Conservation (phyloP, 1,140 invertebrate genomes). For the Ceratina australensis region DNA sequence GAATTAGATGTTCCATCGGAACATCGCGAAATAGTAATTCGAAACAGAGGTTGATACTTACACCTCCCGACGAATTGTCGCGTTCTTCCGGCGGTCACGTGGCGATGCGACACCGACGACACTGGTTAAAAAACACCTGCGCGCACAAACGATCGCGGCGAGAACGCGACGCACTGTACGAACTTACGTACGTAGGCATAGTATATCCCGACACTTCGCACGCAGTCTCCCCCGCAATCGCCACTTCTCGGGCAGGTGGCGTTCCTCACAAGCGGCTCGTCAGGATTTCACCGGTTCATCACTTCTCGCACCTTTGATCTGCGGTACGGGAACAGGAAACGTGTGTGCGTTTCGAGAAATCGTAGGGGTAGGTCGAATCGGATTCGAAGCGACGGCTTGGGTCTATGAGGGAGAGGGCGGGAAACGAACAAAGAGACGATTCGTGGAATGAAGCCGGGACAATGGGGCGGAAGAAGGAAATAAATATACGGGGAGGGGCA, state of each 20-base stretch:
- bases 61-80: slow-evolving; percentile 9
- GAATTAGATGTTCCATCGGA: no score
- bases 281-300: slow-evolving; percentile 11
- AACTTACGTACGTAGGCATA: no score
- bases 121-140: slow-evolving; percentile 52
- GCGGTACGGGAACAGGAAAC: slow-evolving; percentile 41
- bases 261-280: slow-evolving; percentile 1
- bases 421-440: background rate
- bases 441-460: background rate
- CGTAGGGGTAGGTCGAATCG: slow-evolving; percentile 5
- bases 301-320: slow-evolving; percentile 39
- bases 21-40: background rate
- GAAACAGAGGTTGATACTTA: slow-evolving; percentile 8
- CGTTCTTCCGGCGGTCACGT: slow-evolving; percentile 34
- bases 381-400: background rate
- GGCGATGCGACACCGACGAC: slow-evolving; percentile 25
- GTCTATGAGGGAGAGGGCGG: background rate
- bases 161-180: slow-evolving; percentile 37
- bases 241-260: background rate
- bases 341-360: background rate
- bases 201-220: slow-evolving; percentile 9
- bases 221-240: slow-evolving; percentile 20
- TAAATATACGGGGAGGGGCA: background rate
- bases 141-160: slow-evolving; percentile 27
- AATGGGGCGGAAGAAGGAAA: background rate